These are phyloP conservation scores for Helleia helle DNA, from an alignment of 2,888 invertebrate species.

Conservation along the genomic window DNA sequence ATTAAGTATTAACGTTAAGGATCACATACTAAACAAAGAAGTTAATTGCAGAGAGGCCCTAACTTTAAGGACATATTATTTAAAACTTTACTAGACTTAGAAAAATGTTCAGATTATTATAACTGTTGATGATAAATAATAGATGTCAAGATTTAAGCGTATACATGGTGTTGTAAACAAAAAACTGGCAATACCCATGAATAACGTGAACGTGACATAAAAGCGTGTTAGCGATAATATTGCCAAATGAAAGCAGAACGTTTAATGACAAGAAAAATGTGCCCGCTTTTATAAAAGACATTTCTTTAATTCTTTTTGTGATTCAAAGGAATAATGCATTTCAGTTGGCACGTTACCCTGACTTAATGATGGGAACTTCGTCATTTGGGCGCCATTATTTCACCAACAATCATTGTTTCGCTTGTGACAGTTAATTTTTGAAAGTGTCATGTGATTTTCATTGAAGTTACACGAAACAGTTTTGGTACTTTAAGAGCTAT, in stretches of 20 bases:
- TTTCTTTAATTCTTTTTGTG: conserved; percentile 19
- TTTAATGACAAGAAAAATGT: conserved; percentile 6
- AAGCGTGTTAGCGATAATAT: conserved; percentile 1
- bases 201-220: background rate
- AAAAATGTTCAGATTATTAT: too few species aligned
- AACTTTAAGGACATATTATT: too few species aligned
- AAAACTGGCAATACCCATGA: too few species aligned
- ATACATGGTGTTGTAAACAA: too few species aligned
- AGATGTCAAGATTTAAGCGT: too few species aligned
- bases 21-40: too few species aligned
- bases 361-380: conserved; percentile 30
- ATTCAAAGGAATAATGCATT: conserved; percentile 22
- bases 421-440: conserved; percentile 41
- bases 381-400: conserved; percentile 38
- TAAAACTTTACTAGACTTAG: too few species aligned
- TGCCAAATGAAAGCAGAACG: background rate
- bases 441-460: conserved; percentile 29
- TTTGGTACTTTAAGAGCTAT: conserved; percentile 24
- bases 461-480: conserved; percentile 13
- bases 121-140: too few species aligned
- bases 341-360: conserved; percentile 22
- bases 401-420: conserved; percentile 30
- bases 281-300: conserved; percentile 12
- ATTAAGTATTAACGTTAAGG: too few species aligned
- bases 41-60: too few species aligned